These are phyloP conservation scores for Muscidifurax raptorellus DNA, from an alignment of 1,140 invertebrate genomes.

Conservation along the genomic window DNA sequence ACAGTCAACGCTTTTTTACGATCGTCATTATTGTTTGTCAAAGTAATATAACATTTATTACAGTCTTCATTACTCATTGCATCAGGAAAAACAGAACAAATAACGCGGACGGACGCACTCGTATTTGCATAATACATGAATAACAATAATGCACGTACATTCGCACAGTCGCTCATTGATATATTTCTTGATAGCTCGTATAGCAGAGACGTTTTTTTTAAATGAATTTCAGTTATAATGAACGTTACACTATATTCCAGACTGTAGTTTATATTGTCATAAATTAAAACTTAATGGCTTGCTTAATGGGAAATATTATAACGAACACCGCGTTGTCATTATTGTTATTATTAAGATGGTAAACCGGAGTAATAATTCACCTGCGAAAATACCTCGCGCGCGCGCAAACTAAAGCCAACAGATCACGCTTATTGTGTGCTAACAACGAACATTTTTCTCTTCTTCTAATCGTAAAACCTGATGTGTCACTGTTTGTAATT, in stretches of 20 bases:
- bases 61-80: neutral
- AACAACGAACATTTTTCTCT: neutral
- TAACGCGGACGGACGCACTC: neutral
- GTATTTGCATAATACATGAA: neutral
- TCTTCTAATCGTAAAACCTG: neutral
- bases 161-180: neutral
- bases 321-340: neutral
- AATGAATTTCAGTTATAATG: no score
- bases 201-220: neutral
- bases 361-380: neutral
- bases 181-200: neutral
- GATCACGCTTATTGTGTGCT: neutral
- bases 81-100: neutral
- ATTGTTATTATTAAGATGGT: neutral
- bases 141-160: neutral
- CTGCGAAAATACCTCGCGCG: neutral
- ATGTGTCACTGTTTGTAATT: neutral
- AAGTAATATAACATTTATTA: neutral
- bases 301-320: neutral
- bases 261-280: constrained; percentile 12
- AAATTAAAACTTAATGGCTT: constrained; percentile 26
- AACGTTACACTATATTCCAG: neutral
- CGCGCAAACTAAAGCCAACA: neutral
- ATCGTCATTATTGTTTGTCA: neutral
- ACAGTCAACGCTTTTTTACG: neutral